Evolutionary conservation across 2,888 invertebrate species (phyloP).

Genomic region (Branchipolynoe longqiensis): DNA sequence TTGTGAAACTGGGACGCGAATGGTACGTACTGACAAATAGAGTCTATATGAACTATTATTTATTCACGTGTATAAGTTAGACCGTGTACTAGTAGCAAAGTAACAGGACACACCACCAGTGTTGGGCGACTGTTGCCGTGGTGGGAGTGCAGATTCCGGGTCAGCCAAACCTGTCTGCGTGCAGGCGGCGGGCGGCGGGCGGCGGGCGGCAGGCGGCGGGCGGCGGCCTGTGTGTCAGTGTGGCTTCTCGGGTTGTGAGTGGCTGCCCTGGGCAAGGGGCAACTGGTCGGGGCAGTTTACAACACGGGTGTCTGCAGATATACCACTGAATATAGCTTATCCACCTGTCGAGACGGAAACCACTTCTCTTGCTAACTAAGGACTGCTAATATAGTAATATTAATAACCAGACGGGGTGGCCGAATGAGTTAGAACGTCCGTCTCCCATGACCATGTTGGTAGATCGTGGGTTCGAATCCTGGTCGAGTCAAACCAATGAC

Average conservation of each 20-base stretch:
- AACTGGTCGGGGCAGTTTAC: background rate
- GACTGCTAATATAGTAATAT: too few relatives aligned
- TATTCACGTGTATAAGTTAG: background rate
- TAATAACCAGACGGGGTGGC: too few relatives aligned
- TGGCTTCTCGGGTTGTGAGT: background rate
- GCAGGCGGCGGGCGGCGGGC: background rate
- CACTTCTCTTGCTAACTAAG: too few relatives aligned
- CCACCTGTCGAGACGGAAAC: too few relatives aligned
- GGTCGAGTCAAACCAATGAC: too few relatives aligned
- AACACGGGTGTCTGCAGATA: too few relatives aligned
- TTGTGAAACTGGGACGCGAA: background rate
- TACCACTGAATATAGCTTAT: too few relatives aligned
- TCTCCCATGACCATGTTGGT: too few relatives aligned
- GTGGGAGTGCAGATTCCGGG: background rate
- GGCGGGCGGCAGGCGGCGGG: background rate
- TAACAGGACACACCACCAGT: background rate
- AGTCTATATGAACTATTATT: background rate
- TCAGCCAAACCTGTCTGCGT: constrained; percentile 25
- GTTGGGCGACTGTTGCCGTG: background rate
- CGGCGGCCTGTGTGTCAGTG: background rate
- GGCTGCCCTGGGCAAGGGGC: background rate
- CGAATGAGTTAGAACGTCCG: too few relatives aligned
- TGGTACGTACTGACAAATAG: background rate
- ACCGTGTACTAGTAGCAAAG: background rate
- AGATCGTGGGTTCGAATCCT: too few relatives aligned